These are phyloP conservation scores for Polietes domitor DNA, from an alignment of 2,888 invertebrate species.

Conservation along the genomic window DNA sequence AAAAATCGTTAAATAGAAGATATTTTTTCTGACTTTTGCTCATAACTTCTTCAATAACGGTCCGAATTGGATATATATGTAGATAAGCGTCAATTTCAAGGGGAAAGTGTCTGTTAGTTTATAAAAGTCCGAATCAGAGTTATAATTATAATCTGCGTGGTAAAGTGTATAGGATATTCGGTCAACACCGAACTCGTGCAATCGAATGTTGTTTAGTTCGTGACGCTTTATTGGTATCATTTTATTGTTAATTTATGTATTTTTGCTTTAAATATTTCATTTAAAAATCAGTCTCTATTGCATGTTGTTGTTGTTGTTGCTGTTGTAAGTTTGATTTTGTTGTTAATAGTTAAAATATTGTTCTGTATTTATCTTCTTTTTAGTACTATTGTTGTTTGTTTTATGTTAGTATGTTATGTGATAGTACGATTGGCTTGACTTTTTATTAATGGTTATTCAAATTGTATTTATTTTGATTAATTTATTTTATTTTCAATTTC, in stretches of 20 bases:
- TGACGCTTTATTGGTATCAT: slow-evolving; percentile 40
- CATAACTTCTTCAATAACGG: no score
- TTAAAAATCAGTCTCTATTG: slow-evolving; percentile 81
- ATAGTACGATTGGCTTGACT: slow-evolving; percentile 68
- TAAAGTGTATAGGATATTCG: background rate
- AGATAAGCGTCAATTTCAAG: no score
- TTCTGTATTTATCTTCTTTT: slow-evolving; percentile 42
- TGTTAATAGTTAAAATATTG: slow-evolving; percentile 54
- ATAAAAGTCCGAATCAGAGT: no score
- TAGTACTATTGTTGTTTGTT: slow-evolving; percentile 65
- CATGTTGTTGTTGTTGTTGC: slow-evolving; percentile 72
- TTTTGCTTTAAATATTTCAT: slow-evolving; percentile 42
- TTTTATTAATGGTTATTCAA: slow-evolving; percentile 37
- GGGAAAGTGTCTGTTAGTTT: no score
- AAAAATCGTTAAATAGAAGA: no score
- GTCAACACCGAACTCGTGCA: background rate
- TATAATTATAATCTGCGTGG: no score
- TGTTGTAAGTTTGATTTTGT: slow-evolving; percentile 18
- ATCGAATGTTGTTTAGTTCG: slow-evolving; percentile 6
- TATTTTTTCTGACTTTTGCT: no score
- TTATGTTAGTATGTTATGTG: slow-evolving; percentile 64
- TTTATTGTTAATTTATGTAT: slow-evolving; percentile 7
- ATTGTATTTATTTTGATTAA: slow-evolving; percentile 52
- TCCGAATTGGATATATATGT: no score
- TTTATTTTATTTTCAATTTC: slow-evolving; percentile 59